Evolutionary conservation across 2,797 vertebrate genomes (phyloP), one percentile per base, ranked within the genome.

Genomic region (Valencia hispanica): DNA sequence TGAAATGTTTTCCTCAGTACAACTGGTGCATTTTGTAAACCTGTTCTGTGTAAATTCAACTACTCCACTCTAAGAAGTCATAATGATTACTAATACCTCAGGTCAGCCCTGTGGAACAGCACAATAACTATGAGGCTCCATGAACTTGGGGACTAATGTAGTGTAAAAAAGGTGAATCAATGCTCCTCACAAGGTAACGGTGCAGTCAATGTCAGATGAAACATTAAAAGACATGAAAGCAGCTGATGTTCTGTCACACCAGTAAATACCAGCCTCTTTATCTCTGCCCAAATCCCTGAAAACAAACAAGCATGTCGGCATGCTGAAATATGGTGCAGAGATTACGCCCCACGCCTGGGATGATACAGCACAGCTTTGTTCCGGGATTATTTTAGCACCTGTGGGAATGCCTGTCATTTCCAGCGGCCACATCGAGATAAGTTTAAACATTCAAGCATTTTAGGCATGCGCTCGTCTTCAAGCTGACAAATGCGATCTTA

Each of bases 371-470:
- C 73, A 1, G 2, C 59, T 75, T 53, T 75, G 71, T 81, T 78
- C 68, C 66, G 17, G 79, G 75, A 74, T 88, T 88, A 78, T 88
- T 85, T 87, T 81, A 74, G 81, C 71, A 77, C 76, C 70, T 72
- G 74, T 48, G 71, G 74, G 83, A 86, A 89, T 84, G 50, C 71
- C 57, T 70, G n/a, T 72, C 22, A 55, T 48, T 57, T 83, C 68
- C 81, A 82, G 80, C 83, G 80, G 75, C 73, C 84, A 68, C 48
- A 34, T 76, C 68, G 74, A 84, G 92, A 86, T 90, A 89, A 81
- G 82, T 91, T 91, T 88, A 88, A 91, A 81, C 83, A 70, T 78
- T 63, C 84, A 86, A 65, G 86, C 82, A 85, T 85, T 77, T 78
- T 77, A 85, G 82, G 86, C 80, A 87, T 86, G 90, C 8, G 57